phyloP scores from a whole-genome alignment of 2,113 vertebrate genomes.

The Agelaius tricolor region DNA sequence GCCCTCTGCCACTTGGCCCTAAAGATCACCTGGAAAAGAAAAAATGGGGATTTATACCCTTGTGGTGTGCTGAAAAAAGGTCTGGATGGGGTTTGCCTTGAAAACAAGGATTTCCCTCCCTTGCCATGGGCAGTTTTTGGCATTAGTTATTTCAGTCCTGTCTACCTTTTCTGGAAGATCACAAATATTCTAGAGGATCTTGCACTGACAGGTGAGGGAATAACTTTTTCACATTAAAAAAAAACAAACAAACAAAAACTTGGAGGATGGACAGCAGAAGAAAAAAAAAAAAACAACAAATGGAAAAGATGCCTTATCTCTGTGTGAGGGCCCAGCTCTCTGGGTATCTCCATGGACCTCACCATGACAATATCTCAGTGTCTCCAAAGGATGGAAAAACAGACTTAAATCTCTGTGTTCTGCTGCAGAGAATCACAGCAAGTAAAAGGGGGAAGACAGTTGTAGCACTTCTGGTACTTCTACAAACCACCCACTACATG shows the following conservation, averaged over 20 bases:
- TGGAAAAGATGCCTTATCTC: not conserved
- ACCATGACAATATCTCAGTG: not conserved
- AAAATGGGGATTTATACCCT: constrained; percentile 24
- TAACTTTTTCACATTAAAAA: not conserved
- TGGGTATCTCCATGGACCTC: not conserved
- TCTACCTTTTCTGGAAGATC: constrained; percentile 22
- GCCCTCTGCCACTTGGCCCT: not conserved
- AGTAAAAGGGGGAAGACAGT: not conserved
- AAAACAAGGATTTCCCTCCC: not conserved
- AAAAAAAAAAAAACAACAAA: not conserved
- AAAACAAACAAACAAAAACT: not conserved
- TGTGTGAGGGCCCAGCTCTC: not conserved
- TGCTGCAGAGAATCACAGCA: not conserved
- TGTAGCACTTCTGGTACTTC: not conserved
- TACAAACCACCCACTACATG: not conserved
- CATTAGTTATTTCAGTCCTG: not conserved
- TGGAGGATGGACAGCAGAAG: not conserved
- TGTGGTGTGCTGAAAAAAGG: not conserved
- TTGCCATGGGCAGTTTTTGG: not conserved
- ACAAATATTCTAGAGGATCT: not conserved
- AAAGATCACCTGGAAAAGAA: constrained; percentile 46
- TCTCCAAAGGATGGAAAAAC: not conserved
- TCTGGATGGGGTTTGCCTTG: not conserved
- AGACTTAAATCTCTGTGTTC: not conserved
- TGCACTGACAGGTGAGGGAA: not conserved